These are phyloP conservation scores for Morpho deidamia DNA, from an alignment of 2,888 invertebrate genomes.

Conservation along the genomic window DNA sequence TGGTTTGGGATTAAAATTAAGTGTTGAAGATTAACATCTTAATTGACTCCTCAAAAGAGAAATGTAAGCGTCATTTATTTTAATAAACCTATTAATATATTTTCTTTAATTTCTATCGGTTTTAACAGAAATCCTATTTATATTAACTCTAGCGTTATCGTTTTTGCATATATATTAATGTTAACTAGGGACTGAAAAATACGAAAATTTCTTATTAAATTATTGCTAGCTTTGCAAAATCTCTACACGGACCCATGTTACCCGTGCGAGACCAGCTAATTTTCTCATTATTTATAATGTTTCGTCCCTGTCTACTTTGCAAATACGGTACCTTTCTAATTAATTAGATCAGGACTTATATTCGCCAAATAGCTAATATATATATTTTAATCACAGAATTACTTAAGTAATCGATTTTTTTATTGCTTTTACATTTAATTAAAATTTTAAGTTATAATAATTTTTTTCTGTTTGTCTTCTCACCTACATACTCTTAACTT, in stretches of 20 bases:
- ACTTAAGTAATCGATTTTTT: not conserved
- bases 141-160: too few species aligned
- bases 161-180: slow-evolving; percentile 4
- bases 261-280: slow-evolving; percentile 18
- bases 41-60: too few species aligned
- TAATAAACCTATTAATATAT: too few species aligned
- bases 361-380: slow-evolving; percentile 5
- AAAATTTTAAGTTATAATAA: not conserved
- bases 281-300: slow-evolving; percentile 21
- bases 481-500: too few species aligned
- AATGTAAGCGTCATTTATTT: too few species aligned
- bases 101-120: too few species aligned
- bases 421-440: too few species aligned
- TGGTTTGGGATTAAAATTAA: too few species aligned
- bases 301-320: slow-evolving; percentile 17
- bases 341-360: slow-evolving; percentile 14
- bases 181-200: slow-evolving; percentile 2
- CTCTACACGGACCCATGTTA: slow-evolving; percentile 20
- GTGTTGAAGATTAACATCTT: too few species aligned
- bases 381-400: slow-evolving; percentile 1
- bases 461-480: too few species aligned
- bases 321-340: slow-evolving; percentile 20
- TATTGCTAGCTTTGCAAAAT: slow-evolving; percentile 24
- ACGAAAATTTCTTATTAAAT: slow-evolving; percentile 25
- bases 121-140: too few species aligned